These are phyloP conservation scores for Piscicola geometra DNA, from an alignment of 2,888 invertebrate genomes.

Conservation along the genomic window DNA sequence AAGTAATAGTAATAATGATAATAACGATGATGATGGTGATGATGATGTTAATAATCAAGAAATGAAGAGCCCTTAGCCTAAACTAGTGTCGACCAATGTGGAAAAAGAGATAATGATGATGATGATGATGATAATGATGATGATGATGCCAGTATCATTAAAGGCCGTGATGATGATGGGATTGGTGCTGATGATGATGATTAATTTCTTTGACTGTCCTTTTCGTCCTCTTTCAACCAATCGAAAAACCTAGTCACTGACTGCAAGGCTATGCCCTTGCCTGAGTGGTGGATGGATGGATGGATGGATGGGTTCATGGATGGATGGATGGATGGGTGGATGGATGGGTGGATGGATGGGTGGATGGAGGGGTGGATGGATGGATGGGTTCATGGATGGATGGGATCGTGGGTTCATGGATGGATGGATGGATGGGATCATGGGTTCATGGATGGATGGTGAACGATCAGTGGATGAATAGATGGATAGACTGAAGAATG, in stretches of 20 bases:
- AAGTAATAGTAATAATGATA: conserved; percentile 23
- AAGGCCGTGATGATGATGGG: not conserved
- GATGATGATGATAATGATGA: not conserved
- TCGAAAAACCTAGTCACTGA: conserved; percentile 64
- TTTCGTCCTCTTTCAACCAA: conserved; percentile 52
- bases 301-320: too few species aligned
- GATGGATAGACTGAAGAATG: too few species aligned
- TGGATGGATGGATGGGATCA: too few species aligned
- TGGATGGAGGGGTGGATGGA: too few species aligned
- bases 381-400: too few species aligned
- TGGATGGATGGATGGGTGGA: too few species aligned
- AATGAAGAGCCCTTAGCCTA: not conserved
- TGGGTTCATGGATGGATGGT: too few species aligned
- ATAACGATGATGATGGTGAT: conserved; percentile 33
- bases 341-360: too few species aligned
- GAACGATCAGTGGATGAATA: too few species aligned
- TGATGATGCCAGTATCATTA: not conserved
- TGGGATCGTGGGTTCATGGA: too few species aligned
- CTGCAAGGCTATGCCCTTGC: conserved; percentile 73
- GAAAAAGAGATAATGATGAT: not conserved
- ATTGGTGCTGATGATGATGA: not conserved
- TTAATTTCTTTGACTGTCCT: conserved; percentile 40
- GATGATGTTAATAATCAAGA: conserved; percentile 22
- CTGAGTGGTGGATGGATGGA: conserved; percentile 57
- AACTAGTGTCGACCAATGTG: not conserved